Percentiles rank a stretch among this genome's conserved stretches.
Conservation (phyloP, 2,797 vertebrate genomes). For the Cossypha niveicapilla region DNA sequence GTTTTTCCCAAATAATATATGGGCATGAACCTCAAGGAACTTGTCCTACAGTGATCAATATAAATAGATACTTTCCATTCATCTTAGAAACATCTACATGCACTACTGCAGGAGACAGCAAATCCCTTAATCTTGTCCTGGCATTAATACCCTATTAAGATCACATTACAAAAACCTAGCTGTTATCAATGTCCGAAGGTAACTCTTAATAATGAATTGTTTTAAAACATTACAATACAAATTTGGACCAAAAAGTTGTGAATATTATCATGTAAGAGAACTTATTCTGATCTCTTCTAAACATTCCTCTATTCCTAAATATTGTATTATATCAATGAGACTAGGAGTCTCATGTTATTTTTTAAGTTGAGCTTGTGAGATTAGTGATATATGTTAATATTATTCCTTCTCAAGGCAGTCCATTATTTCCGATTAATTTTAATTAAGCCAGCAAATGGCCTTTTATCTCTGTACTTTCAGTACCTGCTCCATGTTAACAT, state of each 20-base stretch:
- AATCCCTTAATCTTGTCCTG: conserved; percentile 36
- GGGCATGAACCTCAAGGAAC: neutral
- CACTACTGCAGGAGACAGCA: neutral
- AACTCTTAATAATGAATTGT: conserved; percentile 31
- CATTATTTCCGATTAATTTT: conserved; percentile 67
- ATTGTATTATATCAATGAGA: neutral
- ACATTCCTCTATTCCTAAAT: neutral
- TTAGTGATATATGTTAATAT: conserved; percentile 38
- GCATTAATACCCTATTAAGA: conserved; percentile 57
- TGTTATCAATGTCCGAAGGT: neutral
- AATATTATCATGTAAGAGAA: neutral
- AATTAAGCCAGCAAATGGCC: conserved; percentile 54
- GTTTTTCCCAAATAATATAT: neutral
- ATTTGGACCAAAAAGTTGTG: neutral
- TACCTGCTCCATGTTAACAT: conserved; percentile 16
- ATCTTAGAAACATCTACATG: neutral
- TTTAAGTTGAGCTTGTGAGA: neutral
- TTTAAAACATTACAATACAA: conserved; percentile 37
- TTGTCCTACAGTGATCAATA: neutral
- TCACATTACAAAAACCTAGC: conserved; percentile 32
- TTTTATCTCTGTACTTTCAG: conserved; percentile 49
- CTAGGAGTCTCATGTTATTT: neutral
- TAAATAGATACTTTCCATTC: neutral
- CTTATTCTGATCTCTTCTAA: conserved; percentile 11
- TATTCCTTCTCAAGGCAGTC: conserved; percentile 15